These are phyloP conservation scores for Equus przewalskii DNA, from an alignment of 2,113 vertebrate genomes.

Conservation along the genomic window DNA sequence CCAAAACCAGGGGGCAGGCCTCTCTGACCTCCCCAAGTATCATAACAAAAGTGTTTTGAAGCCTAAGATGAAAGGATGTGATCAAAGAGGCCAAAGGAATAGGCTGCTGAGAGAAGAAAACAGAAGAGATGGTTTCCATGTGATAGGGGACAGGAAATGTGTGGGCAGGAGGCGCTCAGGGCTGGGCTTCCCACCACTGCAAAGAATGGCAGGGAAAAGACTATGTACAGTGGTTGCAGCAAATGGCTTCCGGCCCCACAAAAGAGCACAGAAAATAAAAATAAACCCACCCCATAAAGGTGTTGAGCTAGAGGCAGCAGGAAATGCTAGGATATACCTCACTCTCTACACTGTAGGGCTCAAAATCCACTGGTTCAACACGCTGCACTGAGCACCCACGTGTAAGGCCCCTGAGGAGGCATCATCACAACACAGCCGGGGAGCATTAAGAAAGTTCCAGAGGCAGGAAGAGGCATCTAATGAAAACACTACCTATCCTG, in stretches of 20 bases:
- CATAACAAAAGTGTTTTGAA: conserved; percentile 73
- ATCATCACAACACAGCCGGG: background rate
- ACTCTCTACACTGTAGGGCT: background rate
- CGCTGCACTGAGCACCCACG: background rate
- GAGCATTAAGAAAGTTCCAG: background rate
- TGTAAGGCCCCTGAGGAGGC: background rate
- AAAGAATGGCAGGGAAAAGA: conserved; percentile 43
- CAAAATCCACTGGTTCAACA: background rate
- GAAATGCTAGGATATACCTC: background rate
- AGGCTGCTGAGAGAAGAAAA: conserved; percentile 72
- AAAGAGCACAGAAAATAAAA: conserved; percentile 70
- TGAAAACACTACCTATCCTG: background rate
- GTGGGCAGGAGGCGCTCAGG: conserved; percentile 69
- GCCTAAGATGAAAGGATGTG: conserved; percentile 68
- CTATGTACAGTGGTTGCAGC: background rate
- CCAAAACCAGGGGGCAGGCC: conserved; percentile 13
- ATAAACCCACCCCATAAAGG: conserved; percentile 39
- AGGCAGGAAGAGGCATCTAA: background rate
- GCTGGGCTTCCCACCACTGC: conserved; percentile 6
- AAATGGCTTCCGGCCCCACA: conserved; percentile 42
- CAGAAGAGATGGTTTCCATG: conserved; percentile 43
- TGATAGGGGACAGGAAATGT: conserved; percentile 68
- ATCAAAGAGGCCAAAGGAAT: conserved; percentile 75
- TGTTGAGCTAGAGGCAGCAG: background rate
- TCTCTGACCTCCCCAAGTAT: conserved; percentile 10